Evolutionary conservation across 2,888 invertebrate species (phyloP).

Genomic region (Podabrus alpinus): DNA sequence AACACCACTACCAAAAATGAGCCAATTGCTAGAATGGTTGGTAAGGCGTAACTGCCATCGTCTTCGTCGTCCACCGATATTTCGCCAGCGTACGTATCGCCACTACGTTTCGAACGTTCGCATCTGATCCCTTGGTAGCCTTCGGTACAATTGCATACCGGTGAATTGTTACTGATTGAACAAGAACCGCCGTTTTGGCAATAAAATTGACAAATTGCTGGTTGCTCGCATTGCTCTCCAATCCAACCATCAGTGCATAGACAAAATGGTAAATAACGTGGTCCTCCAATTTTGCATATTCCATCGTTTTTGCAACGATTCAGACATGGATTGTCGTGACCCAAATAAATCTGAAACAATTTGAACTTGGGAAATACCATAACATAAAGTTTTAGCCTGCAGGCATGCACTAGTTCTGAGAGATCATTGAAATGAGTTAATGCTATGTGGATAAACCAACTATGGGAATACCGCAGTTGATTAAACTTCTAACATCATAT

Average conservation of each 20-base stretch:
- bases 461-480: background rate
- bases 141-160: constrained; percentile 55
- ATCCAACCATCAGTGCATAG: constrained; percentile 63
- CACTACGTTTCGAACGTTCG: constrained; percentile 45
- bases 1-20: constrained; percentile 31
- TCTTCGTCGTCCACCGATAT: constrained; percentile 11
- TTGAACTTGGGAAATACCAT: background rate
- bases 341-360: constrained; percentile 55
- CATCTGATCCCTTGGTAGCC: constrained; percentile 58
- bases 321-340: constrained; percentile 66
- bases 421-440: background rate
- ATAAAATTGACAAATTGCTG: constrained; percentile 55
- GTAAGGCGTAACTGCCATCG: constrained; percentile 14
- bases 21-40: constrained; percentile 29
- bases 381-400: background rate
- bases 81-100: constrained; percentile 19
- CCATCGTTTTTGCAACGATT: constrained; percentile 63
- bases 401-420: background rate
- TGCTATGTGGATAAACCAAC: background rate
- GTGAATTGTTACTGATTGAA: constrained; percentile 47
- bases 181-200: constrained; percentile 63
- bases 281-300: constrained; percentile 62
- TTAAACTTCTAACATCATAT: background rate
- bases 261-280: constrained; percentile 58
- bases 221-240: constrained; percentile 61